phyloP scores from a whole-genome alignment of 2,888 invertebrate species.

The Callosobruchus maculatus region DNA sequence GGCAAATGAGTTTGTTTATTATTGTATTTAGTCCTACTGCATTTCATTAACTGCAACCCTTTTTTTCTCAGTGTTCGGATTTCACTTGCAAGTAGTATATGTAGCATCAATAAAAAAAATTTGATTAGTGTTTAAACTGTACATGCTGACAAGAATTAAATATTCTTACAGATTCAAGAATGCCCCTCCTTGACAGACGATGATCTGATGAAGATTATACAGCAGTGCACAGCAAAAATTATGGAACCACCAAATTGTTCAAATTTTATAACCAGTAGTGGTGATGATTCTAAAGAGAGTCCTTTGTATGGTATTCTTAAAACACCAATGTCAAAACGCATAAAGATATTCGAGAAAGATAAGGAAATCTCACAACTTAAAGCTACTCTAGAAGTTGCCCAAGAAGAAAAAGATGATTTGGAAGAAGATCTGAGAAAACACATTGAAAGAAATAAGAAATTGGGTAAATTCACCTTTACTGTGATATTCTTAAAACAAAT shows the following conservation, averaged over 20 bases:
- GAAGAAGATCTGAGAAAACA: slow-evolving; percentile 58
- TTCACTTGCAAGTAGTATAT: too few species aligned
- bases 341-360: slow-evolving; percentile 37
- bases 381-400: slow-evolving; percentile 59
- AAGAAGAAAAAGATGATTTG: slow-evolving; percentile 60
- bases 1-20: too few species aligned
- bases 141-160: slow-evolving; percentile 13
- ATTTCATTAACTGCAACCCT: too few species aligned
- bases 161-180: slow-evolving; percentile 17
- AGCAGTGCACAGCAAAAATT: slow-evolving; percentile 22
- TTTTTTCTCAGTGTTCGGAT: too few species aligned
- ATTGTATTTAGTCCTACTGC: too few species aligned
- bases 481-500: too few species aligned
- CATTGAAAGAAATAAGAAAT: slow-evolving; percentile 53
- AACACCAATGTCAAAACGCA: slow-evolving; percentile 35
- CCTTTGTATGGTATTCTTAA: slow-evolving; percentile 41
- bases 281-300: slow-evolving; percentile 13
- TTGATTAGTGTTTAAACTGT: slow-evolving; percentile 2
- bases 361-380: slow-evolving; percentile 54
- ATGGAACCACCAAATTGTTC: neutral
- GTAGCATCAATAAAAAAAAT: neutral
- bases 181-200: slow-evolving; percentile 26
- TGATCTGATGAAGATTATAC: slow-evolving; percentile 33
- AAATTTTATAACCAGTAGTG: neutral
- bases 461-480: slow-evolving; percentile 50